Percentiles rank a stretch among this genome's conserved stretches.
Evolutionary conservation across 2,797 vertebrate species (phyloP).

Genomic region (Scarus forsteni): DNA sequence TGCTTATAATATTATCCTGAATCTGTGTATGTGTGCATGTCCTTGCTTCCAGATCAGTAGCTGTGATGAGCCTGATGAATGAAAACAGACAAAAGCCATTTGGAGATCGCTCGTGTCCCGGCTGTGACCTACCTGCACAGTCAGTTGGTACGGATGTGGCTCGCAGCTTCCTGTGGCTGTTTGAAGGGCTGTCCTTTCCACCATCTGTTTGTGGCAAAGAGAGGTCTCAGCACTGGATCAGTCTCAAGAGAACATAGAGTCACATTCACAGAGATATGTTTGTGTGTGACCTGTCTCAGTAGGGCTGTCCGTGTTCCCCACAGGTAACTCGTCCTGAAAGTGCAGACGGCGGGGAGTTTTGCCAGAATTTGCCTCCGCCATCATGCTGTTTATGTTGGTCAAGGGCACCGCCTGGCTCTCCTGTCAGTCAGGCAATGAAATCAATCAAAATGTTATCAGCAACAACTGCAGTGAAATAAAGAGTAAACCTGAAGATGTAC

Average conservation of each 20-base stretch:
- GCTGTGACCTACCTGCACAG: conserved; percentile 69
- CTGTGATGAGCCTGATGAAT: conserved; percentile 13
- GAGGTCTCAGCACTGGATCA: conserved; percentile 23
- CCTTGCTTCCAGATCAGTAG: conserved; percentile 25
- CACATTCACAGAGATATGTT: not conserved
- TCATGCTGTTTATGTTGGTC: conserved; percentile 84
- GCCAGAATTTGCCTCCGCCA: conserved; percentile 69
- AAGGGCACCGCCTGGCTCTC: conserved; percentile 91
- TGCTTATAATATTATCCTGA: too few relatives aligned
- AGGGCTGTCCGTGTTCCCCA: conserved; percentile 67
- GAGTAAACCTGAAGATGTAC: not conserved
- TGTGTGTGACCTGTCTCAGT: conserved; percentile 81
- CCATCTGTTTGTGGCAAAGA: conserved; percentile 67
- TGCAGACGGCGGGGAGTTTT: conserved; percentile 82
- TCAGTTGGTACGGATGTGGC: conserved; percentile 78
- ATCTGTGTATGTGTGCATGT: not conserved
- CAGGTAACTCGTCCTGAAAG: conserved; percentile 84
- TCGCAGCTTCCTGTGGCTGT: conserved; percentile 67
- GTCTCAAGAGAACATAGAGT: conserved; percentile 5
- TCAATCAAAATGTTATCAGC: not conserved
- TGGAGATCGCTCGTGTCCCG: conserved; percentile 1
- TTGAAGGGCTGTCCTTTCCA: conserved; percentile 68
- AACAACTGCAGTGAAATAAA: not conserved
- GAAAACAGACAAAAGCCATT: conserved; percentile 18
- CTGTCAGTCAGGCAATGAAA: conserved; percentile 63